Evolutionary conservation across 2,113 vertebrate genomes (phyloP).

Genomic region (Cynocephalus volans): DNA sequence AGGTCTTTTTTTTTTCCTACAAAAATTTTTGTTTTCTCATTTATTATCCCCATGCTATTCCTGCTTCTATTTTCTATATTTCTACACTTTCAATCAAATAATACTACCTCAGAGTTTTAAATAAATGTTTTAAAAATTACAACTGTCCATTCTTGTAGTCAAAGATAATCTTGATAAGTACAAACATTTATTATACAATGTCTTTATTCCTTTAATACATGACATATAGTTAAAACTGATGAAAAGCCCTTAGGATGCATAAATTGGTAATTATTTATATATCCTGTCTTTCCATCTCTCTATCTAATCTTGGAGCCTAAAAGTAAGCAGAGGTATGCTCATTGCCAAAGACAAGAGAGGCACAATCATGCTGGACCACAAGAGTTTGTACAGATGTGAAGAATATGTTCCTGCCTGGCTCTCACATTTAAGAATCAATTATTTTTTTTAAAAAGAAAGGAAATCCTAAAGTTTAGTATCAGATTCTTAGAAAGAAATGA

Average conservation of each 20-base stretch:
- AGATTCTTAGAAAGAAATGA: background rate
- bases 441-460: background rate
- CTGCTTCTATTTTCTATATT: background rate
- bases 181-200: background rate
- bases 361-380: background rate
- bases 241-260: background rate
- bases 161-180: background rate
- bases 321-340: background rate
- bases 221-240: background rate
- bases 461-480: background rate
- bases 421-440: background rate
- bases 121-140: background rate
- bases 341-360: background rate
- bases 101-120: background rate
- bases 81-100: conserved; percentile 14
- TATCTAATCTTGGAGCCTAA: background rate
- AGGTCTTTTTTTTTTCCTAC: background rate
- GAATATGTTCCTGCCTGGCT: background rate
- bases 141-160: background rate
- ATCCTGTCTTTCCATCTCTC: background rate
- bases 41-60: background rate
- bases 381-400: background rate
- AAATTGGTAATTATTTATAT: background rate
- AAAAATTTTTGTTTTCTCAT: background rate
- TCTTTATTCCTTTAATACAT: conserved; percentile 2